Evolutionary conservation across 2,888 invertebrate species (phyloP).

Genomic region (Polymixis flavicincta): DNA sequence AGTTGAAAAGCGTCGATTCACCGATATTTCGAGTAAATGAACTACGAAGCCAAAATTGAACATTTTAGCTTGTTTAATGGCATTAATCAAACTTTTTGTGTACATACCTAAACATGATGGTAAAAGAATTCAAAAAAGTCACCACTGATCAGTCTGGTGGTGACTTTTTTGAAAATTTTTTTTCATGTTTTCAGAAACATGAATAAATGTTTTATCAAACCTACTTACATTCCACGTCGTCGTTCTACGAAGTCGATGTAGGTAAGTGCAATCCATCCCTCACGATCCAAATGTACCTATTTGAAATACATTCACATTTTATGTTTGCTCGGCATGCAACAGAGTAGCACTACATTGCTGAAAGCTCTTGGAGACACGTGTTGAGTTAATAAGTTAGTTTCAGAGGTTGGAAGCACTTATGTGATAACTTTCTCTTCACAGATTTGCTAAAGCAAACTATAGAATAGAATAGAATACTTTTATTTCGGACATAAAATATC

Average conservation of each 20-base stretch:
- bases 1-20: not conserved
- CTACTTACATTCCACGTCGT: not conserved
- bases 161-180: too few relatives aligned
- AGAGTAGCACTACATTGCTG: constrained; percentile 27
- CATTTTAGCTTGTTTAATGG: not conserved
- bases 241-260: constrained; percentile 2
- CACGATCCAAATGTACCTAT: constrained; percentile 36
- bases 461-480: too few relatives aligned
- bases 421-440: constrained; percentile 17
- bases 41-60: not conserved
- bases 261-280: constrained; percentile 27
- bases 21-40: not conserved
- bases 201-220: not conserved
- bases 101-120: not conserved
- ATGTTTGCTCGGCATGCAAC: constrained; percentile 21
- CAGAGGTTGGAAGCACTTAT: not conserved
- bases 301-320: constrained; percentile 41
- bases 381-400: constrained; percentile 50
- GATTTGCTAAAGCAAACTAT: constrained; percentile 1
- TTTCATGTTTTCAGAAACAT: too few relatives aligned
- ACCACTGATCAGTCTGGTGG: too few relatives aligned
- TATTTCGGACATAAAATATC: too few relatives aligned
- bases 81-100: not conserved
- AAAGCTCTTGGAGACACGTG: constrained; percentile 43
- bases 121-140: too few relatives aligned